Evolutionary conservation across 2,113 vertebrate species (phyloP).

Genomic region (Petrocephalus zakoni): DNA sequence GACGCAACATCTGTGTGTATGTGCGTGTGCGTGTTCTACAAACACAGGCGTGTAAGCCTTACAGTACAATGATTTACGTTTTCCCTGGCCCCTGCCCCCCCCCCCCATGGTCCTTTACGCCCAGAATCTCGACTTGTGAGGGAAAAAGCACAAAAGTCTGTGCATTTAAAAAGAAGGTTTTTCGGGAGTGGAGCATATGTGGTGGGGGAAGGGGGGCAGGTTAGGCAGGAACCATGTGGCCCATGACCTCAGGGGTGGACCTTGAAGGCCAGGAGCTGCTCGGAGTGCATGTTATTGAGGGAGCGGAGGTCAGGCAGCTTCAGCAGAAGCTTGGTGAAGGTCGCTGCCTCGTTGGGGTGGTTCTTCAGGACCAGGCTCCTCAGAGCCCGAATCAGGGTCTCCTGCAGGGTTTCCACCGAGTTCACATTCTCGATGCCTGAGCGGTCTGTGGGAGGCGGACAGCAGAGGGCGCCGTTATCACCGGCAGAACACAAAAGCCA

Average conservation of each 20-base stretch:
- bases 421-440: constrained; percentile 91
- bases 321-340: constrained; percentile 92
- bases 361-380: constrained; percentile 90
- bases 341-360: constrained; percentile 85
- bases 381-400: constrained; percentile 85
- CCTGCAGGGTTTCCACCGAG: constrained; percentile 90
- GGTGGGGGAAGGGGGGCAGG: neutral
- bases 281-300: constrained; percentile 97
- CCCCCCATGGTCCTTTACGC: neutral
- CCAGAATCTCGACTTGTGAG: constrained; percentile 3
- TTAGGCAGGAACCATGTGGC: neutral
- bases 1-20: constrained; percentile 32
- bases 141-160: constrained; percentile 14
- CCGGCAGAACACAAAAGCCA: neutral
- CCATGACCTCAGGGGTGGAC: constrained; percentile 76
- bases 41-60: constrained; percentile 45
- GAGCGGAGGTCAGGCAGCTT: constrained; percentile 93
- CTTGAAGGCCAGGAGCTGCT: constrained; percentile 94
- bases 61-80: constrained; percentile 46
- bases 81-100: neutral
- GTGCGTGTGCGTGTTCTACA: constrained; percentile 29
- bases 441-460: constrained; percentile 66
- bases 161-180: constrained; percentile 12
- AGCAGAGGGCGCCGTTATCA: neutral
- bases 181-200: neutral